Conservation (phyloP, 2,888 invertebrate genomes). For the Hirtodrosophila cameraria region DNA sequence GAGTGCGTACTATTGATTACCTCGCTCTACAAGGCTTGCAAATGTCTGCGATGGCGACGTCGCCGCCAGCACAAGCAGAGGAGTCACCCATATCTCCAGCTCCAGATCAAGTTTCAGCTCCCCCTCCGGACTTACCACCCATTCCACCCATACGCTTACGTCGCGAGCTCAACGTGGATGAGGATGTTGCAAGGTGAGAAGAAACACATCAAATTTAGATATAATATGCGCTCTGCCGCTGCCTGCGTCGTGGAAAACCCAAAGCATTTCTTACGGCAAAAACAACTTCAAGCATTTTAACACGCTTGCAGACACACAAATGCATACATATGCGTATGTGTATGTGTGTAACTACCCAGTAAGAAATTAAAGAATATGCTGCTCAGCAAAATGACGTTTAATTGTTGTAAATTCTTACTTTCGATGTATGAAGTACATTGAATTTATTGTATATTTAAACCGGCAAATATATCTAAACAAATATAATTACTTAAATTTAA, state of each 20-base stretch:
- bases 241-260: constrained; percentile 46
- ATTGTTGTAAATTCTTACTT: no score
- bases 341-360: not conserved
- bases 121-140: constrained; percentile 32
- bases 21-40: constrained; percentile 60
- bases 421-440: no score
- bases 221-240: not conserved
- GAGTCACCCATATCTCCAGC: constrained; percentile 21
- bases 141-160: constrained; percentile 61
- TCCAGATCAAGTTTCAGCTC: not conserved
- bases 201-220: constrained; percentile 4
- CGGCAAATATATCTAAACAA: no score
- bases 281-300: constrained; percentile 12
- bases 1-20: constrained; percentile 70
- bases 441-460: no score
- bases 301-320: constrained; percentile 7
- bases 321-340: constrained; percentile 3
- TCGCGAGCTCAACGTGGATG: constrained; percentile 68
- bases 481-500: no score
- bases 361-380: no score
- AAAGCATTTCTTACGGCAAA: constrained; percentile 30
- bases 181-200: constrained; percentile 71
- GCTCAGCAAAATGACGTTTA: no score
- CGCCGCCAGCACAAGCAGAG: constrained; percentile 25
- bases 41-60: constrained; percentile 34